phyloP scores from a whole-genome alignment of 2,797 vertebrate species.

The Ctenopoma multispine region DNA sequence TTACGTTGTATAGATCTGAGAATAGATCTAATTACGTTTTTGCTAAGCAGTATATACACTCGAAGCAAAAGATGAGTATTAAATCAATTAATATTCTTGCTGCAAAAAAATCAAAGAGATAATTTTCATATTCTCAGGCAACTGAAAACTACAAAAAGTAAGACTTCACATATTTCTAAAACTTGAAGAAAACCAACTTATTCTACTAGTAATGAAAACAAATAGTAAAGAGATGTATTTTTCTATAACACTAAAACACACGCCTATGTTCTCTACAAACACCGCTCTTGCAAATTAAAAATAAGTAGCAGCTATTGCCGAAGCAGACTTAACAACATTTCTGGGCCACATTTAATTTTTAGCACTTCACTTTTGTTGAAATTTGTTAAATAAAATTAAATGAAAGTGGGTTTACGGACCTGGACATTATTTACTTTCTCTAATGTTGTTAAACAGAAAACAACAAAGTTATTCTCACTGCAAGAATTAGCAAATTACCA shows the following conservation, averaged over 20 bases:
- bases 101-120: background rate
- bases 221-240: background rate
- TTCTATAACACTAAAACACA: no score
- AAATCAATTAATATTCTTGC: background rate
- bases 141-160: background rate
- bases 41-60: no score
- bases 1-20: no score
- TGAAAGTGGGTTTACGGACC: no score
- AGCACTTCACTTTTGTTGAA: no score
- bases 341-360: background rate
- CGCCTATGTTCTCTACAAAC: no score
- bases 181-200: background rate
- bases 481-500: no score
- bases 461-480: no score
- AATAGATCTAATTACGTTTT: no score
- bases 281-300: conserved; percentile 9
- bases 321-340: background rate
- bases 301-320: background rate
- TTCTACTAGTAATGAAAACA: background rate
- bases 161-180: background rate
- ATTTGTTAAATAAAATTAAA: no score
- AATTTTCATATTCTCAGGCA: background rate
- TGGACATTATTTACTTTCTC: no score
- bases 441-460: no score
- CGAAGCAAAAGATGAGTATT: background rate